phyloP scores from a whole-genome alignment of 2,113 vertebrate species.

The Cottus gobio region DNA sequence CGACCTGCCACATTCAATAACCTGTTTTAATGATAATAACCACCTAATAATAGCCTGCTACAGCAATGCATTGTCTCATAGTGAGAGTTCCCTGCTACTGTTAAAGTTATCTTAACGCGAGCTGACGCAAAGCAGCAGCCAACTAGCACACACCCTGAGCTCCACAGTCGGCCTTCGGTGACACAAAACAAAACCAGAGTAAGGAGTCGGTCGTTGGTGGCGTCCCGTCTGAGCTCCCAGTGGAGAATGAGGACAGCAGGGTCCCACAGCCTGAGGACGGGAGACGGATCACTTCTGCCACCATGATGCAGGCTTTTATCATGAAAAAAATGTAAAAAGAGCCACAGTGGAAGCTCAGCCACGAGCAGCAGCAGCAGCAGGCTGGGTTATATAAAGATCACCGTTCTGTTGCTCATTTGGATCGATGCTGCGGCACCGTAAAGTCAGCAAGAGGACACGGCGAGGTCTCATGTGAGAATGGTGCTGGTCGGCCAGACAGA shows the following conservation, averaged over 20 bases:
- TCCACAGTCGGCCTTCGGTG: conserved; percentile 11
- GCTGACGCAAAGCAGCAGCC: not conserved
- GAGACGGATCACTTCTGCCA: conserved; percentile 55
- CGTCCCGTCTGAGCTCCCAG: conserved; percentile 16
- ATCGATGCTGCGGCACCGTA: not conserved
- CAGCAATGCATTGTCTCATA: not conserved
- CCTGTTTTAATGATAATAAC: not conserved
- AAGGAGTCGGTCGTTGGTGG: conserved; percentile 10
- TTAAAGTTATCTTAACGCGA: not conserved
- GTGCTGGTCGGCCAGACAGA: not conserved
- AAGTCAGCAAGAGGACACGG: conserved; percentile 17
- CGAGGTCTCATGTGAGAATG: conserved; percentile 18
- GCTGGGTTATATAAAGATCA: not conserved
- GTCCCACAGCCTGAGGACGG: conserved; percentile 52
- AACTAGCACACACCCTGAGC: not conserved
- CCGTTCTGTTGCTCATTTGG: not conserved
- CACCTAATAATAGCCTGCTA: not conserved
- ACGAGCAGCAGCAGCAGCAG: conserved; percentile 20
- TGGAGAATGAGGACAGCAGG: conserved; percentile 37
- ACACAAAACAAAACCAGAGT: conserved; percentile 18
- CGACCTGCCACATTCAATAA: not conserved
- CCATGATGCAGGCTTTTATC: conserved; percentile 49
- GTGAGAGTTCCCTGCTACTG: not conserved
- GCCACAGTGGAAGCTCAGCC: not conserved
- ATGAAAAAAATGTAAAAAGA: conserved; percentile 37